phyloP scores from a whole-genome alignment of 2,888 invertebrate species.

The Troglohyphantes excavatus region DNA sequence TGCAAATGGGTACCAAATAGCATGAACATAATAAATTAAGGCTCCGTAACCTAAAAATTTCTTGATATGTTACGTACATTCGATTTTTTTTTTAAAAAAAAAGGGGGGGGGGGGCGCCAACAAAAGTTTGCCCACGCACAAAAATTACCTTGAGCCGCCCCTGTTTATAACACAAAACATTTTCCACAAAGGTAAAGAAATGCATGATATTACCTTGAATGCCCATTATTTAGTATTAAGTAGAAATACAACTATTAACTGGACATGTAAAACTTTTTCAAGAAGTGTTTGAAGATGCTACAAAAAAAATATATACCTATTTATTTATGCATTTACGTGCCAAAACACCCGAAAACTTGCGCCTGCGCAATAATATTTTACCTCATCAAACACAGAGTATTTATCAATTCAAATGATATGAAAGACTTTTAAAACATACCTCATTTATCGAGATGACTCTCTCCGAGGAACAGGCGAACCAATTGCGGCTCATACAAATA shows the following conservation, averaged over 20 bases:
- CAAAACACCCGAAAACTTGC: background rate
- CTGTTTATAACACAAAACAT: conserved; percentile 31
- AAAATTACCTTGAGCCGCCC: too few species aligned
- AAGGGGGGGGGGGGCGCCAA: too few species aligned
- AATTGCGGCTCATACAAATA: too few species aligned
- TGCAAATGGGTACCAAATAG: too few species aligned
- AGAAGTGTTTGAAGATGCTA: background rate
- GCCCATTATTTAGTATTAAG: conserved; percentile 20
- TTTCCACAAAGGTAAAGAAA: conserved; percentile 40
- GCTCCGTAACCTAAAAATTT: too few species aligned
- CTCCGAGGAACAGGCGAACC: too few species aligned
- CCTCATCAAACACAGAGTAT: background rate
- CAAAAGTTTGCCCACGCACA: too few species aligned
- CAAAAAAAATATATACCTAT: background rate
- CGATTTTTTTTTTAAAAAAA: too few species aligned
- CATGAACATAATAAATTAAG: too few species aligned
- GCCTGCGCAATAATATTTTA: background rate
- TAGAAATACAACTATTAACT: background rate
- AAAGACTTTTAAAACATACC: background rate
- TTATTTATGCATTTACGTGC: background rate
- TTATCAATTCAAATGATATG: background rate
- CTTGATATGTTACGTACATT: too few species aligned
- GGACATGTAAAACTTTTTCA: background rate
- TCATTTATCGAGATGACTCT: too few species aligned
- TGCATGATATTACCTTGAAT: conserved; percentile 30